These are phyloP conservation scores for Lamprologus sp. DNA, from an alignment of 2,113 vertebrate genomes.

Conservation along the genomic window DNA sequence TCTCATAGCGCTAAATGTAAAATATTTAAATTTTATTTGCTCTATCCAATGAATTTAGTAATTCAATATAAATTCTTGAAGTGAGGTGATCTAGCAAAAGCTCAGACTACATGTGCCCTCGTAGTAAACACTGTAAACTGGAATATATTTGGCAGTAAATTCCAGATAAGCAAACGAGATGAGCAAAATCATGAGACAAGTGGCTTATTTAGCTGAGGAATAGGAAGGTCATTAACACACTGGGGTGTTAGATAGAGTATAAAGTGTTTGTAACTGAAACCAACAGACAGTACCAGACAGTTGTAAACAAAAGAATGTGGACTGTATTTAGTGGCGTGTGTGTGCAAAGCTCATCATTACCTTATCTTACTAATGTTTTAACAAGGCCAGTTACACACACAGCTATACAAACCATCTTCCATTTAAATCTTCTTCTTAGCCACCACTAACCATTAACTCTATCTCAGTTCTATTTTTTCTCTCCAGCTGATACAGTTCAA, in stretches of 20 bases:
- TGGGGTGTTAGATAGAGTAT: conserved; percentile 52
- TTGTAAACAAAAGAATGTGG: conserved; percentile 51
- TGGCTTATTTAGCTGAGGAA: conserved; percentile 43
- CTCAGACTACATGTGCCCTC: not conserved
- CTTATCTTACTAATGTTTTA: not conserved
- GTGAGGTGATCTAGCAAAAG: not conserved
- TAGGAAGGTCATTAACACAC: conserved; percentile 50
- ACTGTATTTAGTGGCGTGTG: conserved; percentile 15
- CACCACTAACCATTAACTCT: not conserved
- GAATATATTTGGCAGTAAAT: conserved; percentile 37
- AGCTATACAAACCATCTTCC: not conserved
- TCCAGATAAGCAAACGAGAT: conserved; percentile 43
- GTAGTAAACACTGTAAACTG: conserved; percentile 4
- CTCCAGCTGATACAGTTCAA: not conserved
- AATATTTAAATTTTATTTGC: not conserved
- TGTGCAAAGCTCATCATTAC: conserved; percentile 11
- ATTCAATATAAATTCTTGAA: not conserved
- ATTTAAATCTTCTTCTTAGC: not conserved
- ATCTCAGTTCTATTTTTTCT: not conserved
- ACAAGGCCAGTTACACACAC: not conserved
- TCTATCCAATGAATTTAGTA: not conserved
- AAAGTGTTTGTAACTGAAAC: conserved; percentile 62
- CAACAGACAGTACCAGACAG: conserved; percentile 48
- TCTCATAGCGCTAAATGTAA: not conserved
- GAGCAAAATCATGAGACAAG: conserved; percentile 42